Evolutionary conservation across 2,113 vertebrate species (phyloP).

Genomic region (Laticauda laticaudata): DNA sequence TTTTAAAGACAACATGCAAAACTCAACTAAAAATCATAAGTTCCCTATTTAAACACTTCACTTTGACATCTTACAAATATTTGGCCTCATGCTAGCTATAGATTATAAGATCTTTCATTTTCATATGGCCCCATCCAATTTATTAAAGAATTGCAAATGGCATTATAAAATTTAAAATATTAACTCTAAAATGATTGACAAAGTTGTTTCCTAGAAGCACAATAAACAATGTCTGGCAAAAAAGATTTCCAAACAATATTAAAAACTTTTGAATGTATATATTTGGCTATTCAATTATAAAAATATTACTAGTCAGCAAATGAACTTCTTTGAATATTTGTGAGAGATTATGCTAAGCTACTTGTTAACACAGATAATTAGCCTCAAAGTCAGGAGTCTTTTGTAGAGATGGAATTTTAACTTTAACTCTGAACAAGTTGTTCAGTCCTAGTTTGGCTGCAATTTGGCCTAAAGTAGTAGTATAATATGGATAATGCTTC

Average conservation of each 20-base stretch:
- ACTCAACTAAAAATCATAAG: constrained; percentile 24
- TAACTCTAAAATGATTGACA: neutral
- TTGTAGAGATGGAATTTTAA: neutral
- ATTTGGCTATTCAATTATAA: neutral
- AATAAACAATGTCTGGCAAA: constrained; percentile 9
- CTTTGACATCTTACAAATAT: neutral
- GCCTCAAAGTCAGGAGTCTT: neutral
- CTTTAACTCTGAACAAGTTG: neutral
- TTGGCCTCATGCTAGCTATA: constrained; percentile 2
- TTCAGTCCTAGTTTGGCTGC: neutral
- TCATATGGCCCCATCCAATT: neutral
- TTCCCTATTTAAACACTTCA: constrained; percentile 8
- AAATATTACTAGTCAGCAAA: neutral
- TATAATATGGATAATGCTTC: neutral
- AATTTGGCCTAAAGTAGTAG: neutral
- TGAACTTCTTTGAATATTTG: neutral
- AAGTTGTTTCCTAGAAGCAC: constrained; percentile 20
- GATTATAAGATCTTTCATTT: constrained; percentile 17
- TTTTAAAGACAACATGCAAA: constrained; percentile 25
- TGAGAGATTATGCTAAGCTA: rapidly evolving
- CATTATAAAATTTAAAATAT: neutral
- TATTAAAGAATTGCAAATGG: neutral
- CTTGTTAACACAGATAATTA: neutral
- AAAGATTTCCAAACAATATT: constrained; percentile 7
- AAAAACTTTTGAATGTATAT: neutral